Conservation (phyloP, 2,888 invertebrate species). For the Orthosia incerta region DNA sequence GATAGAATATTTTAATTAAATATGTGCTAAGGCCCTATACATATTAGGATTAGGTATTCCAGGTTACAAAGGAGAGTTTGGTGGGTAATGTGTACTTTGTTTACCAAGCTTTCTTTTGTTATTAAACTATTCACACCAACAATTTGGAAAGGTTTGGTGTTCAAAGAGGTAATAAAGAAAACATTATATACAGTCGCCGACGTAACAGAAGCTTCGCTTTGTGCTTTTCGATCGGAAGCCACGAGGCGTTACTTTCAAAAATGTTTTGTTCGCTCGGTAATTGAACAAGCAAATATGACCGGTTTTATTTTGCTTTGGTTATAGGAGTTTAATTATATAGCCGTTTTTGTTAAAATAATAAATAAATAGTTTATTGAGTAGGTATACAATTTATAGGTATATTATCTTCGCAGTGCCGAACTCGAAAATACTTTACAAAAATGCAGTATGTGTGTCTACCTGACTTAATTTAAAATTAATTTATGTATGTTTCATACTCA, state of each 20-base stretch:
- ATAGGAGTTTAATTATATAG: background rate
- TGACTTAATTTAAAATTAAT: no score
- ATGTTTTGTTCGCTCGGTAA: conserved; percentile 40
- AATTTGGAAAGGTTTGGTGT: conserved; percentile 15
- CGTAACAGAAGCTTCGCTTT: conserved; percentile 27
- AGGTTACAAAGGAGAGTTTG: no score
- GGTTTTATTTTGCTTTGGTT: conserved; percentile 1
- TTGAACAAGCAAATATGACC: conserved; percentile 31
- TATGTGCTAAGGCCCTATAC: background rate
- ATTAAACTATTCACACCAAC: background rate
- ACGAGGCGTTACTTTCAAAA: conserved; percentile 21
- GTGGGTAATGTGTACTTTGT: no score
- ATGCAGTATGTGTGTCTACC: no score
- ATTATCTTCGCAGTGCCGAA: background rate
- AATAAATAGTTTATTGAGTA: no score
- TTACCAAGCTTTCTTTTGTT: background rate
- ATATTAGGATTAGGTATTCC: background rate
- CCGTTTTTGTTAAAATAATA: no score
- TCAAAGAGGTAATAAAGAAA: conserved; percentile 41
- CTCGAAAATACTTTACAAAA: no score
- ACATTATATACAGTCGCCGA: conserved; percentile 11
- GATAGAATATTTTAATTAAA: no score
- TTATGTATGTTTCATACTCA: no score
- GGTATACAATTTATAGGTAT: no score
- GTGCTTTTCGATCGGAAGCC: conserved; percentile 20